Evolutionary conservation across 2,888 invertebrate genomes (phyloP).

Genomic region (Diarsia brunnea): DNA sequence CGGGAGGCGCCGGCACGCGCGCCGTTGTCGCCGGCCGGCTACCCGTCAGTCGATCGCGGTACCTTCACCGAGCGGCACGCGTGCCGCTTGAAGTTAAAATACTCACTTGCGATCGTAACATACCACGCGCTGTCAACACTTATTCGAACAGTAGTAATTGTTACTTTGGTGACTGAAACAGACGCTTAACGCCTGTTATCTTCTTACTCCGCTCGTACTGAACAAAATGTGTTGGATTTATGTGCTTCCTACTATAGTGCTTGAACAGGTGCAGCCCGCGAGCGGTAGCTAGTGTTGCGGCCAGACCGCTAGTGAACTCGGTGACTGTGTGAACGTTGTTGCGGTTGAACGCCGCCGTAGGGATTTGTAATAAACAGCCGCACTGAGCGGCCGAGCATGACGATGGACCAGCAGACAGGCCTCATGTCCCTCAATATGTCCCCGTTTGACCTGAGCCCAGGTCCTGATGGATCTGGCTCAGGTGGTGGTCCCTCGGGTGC

Average conservation of each 20-base stretch:
- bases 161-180: conserved; percentile 73
- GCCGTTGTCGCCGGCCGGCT: conserved; percentile 88
- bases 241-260: conserved; percentile 86
- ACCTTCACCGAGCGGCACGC: conserved; percentile 84
- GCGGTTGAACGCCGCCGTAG: conserved; percentile 89
- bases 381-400: conserved; percentile 89
- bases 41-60: conserved; percentile 89
- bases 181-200: conserved; percentile 72
- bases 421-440: conserved; percentile 97
- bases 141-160: conserved; percentile 73
- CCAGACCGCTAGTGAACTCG: conserved; percentile 89
- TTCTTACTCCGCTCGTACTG: conserved; percentile 72
- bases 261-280: conserved; percentile 89
- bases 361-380: conserved; percentile 86
- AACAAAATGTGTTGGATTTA: conserved; percentile 89
- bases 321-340: conserved; percentile 90
- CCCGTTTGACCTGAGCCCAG: conserved; percentile 94
- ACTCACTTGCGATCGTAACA: conserved; percentile 84
- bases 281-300: conserved; percentile 90
- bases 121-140: conserved; percentile 83
- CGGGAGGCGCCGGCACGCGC: conserved; percentile 90
- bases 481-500: conserved; percentile 86
- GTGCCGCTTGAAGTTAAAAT: conserved; percentile 76
- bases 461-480: conserved; percentile 93
- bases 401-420: conserved; percentile 96